Evolutionary conservation across 2,888 invertebrate species (phyloP).

Genomic region (Phyllotreta cruciferae): DNA sequence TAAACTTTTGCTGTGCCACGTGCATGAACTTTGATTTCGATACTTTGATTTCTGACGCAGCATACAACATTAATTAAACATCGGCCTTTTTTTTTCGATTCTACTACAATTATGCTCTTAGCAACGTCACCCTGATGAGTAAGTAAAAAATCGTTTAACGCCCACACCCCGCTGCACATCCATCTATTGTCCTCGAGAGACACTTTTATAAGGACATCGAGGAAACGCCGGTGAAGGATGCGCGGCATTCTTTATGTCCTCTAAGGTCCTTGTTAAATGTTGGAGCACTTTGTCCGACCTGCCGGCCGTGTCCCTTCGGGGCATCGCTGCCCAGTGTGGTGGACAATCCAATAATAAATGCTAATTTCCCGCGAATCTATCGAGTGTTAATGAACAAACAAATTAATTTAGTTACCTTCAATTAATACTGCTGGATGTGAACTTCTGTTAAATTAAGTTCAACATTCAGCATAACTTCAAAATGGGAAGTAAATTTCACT

Average conservation of each 20-base stretch:
- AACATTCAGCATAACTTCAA: too few species aligned
- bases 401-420: too few species aligned
- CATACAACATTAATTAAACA: too few species aligned
- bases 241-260: conserved; percentile 38
- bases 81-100: too few species aligned
- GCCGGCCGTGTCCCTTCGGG: conserved; percentile 19
- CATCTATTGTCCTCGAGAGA: conserved; percentile 39
- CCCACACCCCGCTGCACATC: conserved; percentile 25
- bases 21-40: too few species aligned
- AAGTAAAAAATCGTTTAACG: conserved; percentile 26
- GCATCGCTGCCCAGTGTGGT: not conserved
- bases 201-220: conserved; percentile 38
- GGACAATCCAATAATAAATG: conserved; percentile 3
- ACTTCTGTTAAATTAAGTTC: too few species aligned
- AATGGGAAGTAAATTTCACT: too few species aligned
- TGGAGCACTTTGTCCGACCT: conserved; percentile 32
- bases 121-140: not conserved
- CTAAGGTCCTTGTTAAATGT: conserved; percentile 36
- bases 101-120: too few species aligned
- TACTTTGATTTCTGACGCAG: too few species aligned
- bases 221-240: conserved; percentile 38
- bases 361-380: not conserved
- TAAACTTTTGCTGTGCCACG: too few species aligned
- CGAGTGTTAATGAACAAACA: too few species aligned
- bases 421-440: too few species aligned